phyloP scores from a whole-genome alignment of 2,797 vertebrate species.

The Chelidonichthys spinosus region DNA sequence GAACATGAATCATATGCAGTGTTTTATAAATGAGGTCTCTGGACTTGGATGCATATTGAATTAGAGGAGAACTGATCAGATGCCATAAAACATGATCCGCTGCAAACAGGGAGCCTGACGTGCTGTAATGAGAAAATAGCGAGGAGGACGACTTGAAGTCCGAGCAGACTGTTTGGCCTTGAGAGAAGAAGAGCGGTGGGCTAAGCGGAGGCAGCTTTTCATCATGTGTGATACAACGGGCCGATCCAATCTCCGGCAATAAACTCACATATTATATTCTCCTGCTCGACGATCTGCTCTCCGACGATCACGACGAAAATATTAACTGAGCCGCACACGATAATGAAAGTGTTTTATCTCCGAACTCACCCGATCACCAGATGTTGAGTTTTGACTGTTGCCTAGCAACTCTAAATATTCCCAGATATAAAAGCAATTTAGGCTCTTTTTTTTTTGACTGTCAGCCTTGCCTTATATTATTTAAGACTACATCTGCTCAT shows the following conservation, averaged over 20 bases:
- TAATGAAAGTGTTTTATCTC: conserved; percentile 41
- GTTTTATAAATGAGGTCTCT: not conserved
- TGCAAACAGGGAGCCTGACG: conserved; percentile 28
- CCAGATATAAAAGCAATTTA: conserved; percentile 39
- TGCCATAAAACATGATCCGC: conserved; percentile 21
- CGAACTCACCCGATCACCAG: conserved; percentile 24
- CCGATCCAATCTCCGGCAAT: conserved; percentile 15
- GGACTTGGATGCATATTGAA: conserved; percentile 33
- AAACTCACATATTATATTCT: conserved; percentile 21
- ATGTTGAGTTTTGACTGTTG: conserved; percentile 49
- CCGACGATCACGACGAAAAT: conserved; percentile 15
- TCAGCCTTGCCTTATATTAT: conserved; percentile 13
- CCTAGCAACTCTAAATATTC: conserved; percentile 49
- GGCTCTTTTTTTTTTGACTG: conserved; percentile 13
- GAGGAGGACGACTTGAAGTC: conserved; percentile 12
- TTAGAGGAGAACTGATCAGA: conserved; percentile 17
- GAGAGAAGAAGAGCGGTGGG: not conserved
- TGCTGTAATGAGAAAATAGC: conserved; percentile 29
- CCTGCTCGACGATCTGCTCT: conserved; percentile 10
- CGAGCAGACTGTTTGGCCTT: conserved; percentile 38
- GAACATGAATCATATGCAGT: not conserved
- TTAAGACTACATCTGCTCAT: conserved; percentile 28
- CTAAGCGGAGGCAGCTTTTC: conserved; percentile 40
- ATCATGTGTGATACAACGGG: conserved; percentile 17
- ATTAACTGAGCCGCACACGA: conserved; percentile 14